phyloP scores from a whole-genome alignment of 2,113 vertebrate species.

The Arenaria interpres region DNA sequence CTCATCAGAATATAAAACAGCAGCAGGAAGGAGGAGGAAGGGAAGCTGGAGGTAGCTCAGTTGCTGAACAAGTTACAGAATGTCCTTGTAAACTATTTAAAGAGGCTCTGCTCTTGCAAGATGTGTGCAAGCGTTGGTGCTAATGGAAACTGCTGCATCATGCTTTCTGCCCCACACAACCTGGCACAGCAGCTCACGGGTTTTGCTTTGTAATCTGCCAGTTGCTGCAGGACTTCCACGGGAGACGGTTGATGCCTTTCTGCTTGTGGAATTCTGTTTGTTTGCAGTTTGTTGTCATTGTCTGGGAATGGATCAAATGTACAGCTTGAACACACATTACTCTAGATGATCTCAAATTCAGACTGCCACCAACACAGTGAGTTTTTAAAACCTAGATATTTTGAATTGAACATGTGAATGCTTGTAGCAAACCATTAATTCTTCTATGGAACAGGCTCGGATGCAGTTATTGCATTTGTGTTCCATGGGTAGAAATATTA shows the following conservation, averaged over 20 bases:
- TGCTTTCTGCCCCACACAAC: background rate
- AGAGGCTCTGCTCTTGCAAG: background rate
- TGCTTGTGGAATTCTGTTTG: background rate
- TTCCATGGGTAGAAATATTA: background rate
- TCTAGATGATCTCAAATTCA: background rate
- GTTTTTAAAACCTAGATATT: background rate
- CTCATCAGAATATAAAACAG: accelerated
- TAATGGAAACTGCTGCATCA: background rate
- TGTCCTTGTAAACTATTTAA: background rate
- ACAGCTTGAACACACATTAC: background rate
- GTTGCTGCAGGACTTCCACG: background rate
- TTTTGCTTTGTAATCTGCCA: background rate
- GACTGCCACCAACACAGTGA: background rate
- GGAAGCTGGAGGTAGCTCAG: background rate
- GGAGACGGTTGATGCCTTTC: background rate
- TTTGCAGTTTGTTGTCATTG: background rate
- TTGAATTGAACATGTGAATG: background rate
- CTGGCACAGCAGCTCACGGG: background rate
- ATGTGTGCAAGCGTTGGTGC: background rate
- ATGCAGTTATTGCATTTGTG: background rate
- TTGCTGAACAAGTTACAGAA: background rate
- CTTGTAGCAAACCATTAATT: background rate
- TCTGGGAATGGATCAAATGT: background rate
- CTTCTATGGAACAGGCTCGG: background rate
- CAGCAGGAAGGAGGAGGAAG: background rate